Evolutionary conservation across 1,140 invertebrate species (phyloP).

Genomic region (Cotesia typhae): DNA sequence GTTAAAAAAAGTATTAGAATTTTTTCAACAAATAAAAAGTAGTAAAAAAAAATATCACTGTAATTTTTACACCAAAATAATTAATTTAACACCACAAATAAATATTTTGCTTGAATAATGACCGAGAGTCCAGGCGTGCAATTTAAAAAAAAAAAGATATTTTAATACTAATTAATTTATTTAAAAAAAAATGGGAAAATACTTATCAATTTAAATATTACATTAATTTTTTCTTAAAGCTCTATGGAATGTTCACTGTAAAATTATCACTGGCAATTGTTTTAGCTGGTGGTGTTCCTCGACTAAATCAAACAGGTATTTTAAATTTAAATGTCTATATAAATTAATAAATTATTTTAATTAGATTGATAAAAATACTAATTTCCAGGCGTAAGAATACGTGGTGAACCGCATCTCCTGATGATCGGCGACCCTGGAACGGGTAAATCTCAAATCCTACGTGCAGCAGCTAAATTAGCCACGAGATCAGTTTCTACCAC

Average conservation of each 20-base stretch:
- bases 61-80: too few relatives aligned
- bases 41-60: too few relatives aligned
- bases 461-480: constrained; percentile 78
- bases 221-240: constrained; percentile 59
- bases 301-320: constrained; percentile 66
- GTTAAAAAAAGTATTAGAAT: too few relatives aligned
- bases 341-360: not conserved
- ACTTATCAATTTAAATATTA: too few relatives aligned
- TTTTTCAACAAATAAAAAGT: too few relatives aligned
- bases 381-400: constrained; percentile 59
- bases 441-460: constrained; percentile 89
- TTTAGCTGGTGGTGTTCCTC: constrained; percentile 75
- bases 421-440: constrained; percentile 91
- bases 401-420: constrained; percentile 86
- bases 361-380: not conserved
- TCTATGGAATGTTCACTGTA: constrained; percentile 87
- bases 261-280: constrained; percentile 84
- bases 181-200: too few relatives aligned
- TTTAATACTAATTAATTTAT: too few relatives aligned
- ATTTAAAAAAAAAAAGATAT: too few relatives aligned
- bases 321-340: not conserved
- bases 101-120: too few relatives aligned
- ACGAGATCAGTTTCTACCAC: constrained; percentile 85
- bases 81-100: too few relatives aligned
- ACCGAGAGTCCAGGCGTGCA: too few relatives aligned